These are phyloP conservation scores for Drosophila ochracea DNA, from an alignment of 2,888 invertebrate genomes.

Conservation along the genomic window DNA sequence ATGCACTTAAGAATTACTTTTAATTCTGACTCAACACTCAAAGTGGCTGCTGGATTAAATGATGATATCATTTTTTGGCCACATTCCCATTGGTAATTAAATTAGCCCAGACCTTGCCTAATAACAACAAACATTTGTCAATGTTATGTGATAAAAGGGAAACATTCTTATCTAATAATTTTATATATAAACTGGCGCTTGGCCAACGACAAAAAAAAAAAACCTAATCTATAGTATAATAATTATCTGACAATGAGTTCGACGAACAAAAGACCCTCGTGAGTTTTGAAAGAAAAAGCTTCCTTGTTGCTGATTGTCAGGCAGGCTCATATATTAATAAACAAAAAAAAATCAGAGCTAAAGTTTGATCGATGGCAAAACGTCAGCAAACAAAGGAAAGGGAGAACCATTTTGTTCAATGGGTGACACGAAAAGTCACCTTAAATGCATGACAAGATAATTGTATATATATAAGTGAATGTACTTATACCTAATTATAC, in stretches of 20 bases:
- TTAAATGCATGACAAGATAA: conserved; percentile 8
- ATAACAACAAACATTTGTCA: conserved; percentile 13
- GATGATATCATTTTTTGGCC: conserved; percentile 18
- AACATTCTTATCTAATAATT: conserved; percentile 33
- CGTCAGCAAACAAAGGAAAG: conserved; percentile 17
- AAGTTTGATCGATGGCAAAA: conserved; percentile 57
- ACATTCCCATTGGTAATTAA: neutral
- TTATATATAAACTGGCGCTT: conserved; percentile 6
- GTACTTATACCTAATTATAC: neutral
- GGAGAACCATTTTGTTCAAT: conserved; percentile 9
- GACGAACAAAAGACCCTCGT: conserved; percentile 16
- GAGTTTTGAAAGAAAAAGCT: conserved; percentile 4
- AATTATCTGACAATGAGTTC: conserved; percentile 14
- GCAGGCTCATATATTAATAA: conserved; percentile 31
- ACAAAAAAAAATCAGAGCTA: conserved; percentile 35
- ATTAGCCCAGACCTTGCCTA: conserved; percentile 39
- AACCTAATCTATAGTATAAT: conserved; percentile 18
- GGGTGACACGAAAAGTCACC: conserved; percentile 21
- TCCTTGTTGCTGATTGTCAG: conserved; percentile 20
- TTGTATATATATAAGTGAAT: neutral
- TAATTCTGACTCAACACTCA: neutral
- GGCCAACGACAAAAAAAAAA: conserved; percentile 15
- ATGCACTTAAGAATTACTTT: conserved; percentile 20
- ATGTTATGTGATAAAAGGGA: conserved; percentile 32
- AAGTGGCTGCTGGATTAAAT: neutral